Percentiles rank a stretch among this genome's conserved stretches.
phyloP scores from a whole-genome alignment of 2,888 invertebrate species.

The Oithona nana region DNA sequence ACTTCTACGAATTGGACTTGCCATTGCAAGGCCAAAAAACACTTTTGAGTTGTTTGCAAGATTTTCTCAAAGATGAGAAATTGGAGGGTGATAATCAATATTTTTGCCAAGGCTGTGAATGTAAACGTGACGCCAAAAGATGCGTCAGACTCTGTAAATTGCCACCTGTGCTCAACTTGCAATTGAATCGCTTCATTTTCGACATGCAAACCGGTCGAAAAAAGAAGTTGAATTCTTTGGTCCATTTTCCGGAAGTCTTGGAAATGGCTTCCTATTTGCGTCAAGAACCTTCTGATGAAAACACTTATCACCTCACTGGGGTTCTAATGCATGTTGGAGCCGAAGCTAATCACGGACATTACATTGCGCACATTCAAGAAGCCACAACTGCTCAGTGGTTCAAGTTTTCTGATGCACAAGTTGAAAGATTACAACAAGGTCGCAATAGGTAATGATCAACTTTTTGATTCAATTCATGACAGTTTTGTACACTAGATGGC shows the following conservation, averaged over 20 bases:
- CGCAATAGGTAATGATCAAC: conserved; percentile 29
- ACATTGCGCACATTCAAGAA: conserved; percentile 34
- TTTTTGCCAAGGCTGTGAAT: conserved; percentile 36
- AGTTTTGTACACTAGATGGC: too few relatives aligned
- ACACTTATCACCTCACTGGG: conserved; percentile 38
- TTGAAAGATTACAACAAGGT: not conserved
- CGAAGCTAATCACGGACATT: conserved; percentile 45
- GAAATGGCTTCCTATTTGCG: conserved; percentile 36
- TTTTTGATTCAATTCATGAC: too few relatives aligned
- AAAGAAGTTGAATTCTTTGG: conserved; percentile 38
- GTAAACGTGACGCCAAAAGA: conserved; percentile 38
- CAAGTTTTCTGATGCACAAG: conserved; percentile 30
- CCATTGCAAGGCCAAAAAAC: conserved; percentile 36
- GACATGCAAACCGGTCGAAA: conserved; percentile 39
- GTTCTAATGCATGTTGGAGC: conserved; percentile 44
- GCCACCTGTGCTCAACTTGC: conserved; percentile 40
- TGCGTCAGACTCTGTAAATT: conserved; percentile 35
- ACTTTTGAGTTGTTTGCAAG: conserved; percentile 34
- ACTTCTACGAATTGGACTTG: conserved; percentile 40
- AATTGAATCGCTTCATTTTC: conserved; percentile 41
- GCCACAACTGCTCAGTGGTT: conserved; percentile 37
- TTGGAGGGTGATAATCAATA: conserved; percentile 40
- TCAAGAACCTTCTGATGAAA: conserved; percentile 22
- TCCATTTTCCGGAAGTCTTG: conserved; percentile 39
- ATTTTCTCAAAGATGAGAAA: conserved; percentile 38